Conservation (phyloP, 2,113 vertebrate species). For the Athene cunicularia region DNA sequence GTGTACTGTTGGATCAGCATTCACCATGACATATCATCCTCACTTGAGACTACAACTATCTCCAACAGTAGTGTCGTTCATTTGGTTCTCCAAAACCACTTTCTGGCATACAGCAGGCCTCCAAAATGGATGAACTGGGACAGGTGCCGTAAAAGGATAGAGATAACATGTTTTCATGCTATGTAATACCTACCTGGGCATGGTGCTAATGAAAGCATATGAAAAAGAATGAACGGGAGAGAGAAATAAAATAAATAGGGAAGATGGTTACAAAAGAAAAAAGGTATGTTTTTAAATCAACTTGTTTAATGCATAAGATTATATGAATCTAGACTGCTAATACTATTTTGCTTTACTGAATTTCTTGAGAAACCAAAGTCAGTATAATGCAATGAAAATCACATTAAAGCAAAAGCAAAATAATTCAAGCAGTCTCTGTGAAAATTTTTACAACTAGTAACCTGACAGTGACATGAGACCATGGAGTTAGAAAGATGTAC, state of each 20-base stretch:
- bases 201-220: conserved; percentile 78
- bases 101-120: neutral
- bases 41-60: neutral
- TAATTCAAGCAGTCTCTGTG: neutral
- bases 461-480: neutral
- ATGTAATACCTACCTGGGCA: conserved; percentile 83
- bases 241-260: conserved; percentile 68
- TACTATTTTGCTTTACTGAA: neutral
- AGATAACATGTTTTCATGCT: conserved; percentile 56
- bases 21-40: neutral
- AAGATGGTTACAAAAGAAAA: conserved; percentile 69
- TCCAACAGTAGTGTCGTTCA: neutral
- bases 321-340: neutral
- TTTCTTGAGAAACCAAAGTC: neutral
- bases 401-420: neutral
- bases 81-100: neutral
- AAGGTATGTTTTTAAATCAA: conserved; percentile 13
- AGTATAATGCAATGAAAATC: neutral
- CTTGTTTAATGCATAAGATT: neutral
- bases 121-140: conserved; percentile 28
- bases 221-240: conserved; percentile 60
- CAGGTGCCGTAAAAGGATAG: conserved; percentile 12
- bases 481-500: neutral
- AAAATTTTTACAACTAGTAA: neutral
- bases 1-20: neutral